Base-by-base conservation (phyloP, 2,113 vertebrate species). In the Hyaena hyaena region DNA sequence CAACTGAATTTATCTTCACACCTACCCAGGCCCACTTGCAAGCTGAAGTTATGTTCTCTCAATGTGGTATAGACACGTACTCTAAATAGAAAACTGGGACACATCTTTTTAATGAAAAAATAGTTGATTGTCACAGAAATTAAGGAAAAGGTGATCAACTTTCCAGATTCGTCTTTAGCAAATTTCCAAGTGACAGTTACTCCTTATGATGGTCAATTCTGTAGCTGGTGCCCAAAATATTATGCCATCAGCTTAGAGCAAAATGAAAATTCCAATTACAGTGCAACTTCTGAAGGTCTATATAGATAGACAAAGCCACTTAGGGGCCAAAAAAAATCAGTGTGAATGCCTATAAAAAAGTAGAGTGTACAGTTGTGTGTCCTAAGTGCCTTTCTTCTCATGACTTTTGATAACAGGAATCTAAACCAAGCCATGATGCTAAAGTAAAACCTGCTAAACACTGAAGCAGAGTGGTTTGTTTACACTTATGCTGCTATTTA, bases 61-160 rank as follows among this genome's bases (percentile, higher is more conserved):
- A 85, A 3, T 24, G 39, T 63, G 50, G n/a, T 61, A 9, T 11
- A 84, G 31, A 83, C 31, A 80, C 23, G 68, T 83, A 91, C 55
- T 76, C 68, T 77, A 71, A 89, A 93, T 76, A 83, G 26, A 92
- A 92, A 81, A 77, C 24, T 43, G 43, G 15, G 23, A 55, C 2
- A 50, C 39, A 55, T 45, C 63, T 90, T 79, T 39, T 79, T 19
- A 95, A 73, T 71, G 55, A 92, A 66, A 93, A 21, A 80, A 76
- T 90, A 71, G 76, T 86, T 88, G 21, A 73, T 95, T 81, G 58
- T 81, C 76, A 79, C 84, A 14, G 31, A 96, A 92, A 80, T 79
- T 65, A 84, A 85, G 43, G 39, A 45, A 48, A 90, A 69, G 5
- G 43, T 66, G 17, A 92, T 50, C 19, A 86, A 71, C 45, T 86